These are phyloP conservation scores for Prostheceraeus crozeri DNA, from an alignment of 2,888 invertebrate genomes.

Conservation along the genomic window DNA sequence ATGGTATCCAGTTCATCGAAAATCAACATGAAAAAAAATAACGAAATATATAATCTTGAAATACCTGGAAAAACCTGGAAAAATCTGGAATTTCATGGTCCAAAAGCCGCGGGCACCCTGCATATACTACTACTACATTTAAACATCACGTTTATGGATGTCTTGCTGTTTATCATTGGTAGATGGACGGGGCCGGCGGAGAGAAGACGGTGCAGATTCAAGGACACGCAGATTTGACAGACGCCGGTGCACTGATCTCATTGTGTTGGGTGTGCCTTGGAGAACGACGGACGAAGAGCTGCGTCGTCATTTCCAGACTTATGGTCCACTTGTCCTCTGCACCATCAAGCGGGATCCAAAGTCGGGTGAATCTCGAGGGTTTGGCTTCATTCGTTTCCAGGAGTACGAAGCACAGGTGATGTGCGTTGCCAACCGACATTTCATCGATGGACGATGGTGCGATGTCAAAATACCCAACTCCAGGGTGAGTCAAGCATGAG, in stretches of 20 bases:
- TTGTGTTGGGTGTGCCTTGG: conserved; percentile 94
- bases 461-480: conserved; percentile 97
- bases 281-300: conserved; percentile 91
- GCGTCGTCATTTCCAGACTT: conserved; percentile 88
- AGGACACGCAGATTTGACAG: too few species aligned
- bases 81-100: too few species aligned
- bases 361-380: conserved; percentile 81
- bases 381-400: conserved; percentile 92
- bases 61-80: too few species aligned
- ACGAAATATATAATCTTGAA: too few species aligned
- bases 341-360: conserved; percentile 77
- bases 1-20: too few species aligned
- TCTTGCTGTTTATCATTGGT: too few species aligned
- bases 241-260: conserved; percentile 77
- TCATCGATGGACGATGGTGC: conserved; percentile 95
- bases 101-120: too few species aligned
- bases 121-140: too few species aligned
- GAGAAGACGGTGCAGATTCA: too few species aligned
- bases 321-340: conserved; percentile 94
- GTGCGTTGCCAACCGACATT: conserved; percentile 85
- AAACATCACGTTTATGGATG: too few species aligned
- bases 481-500: conserved; percentile 62
- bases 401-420: conserved; percentile 90
- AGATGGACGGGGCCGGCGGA: too few species aligned
- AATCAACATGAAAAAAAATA: too few species aligned